Conservation (phyloP, 2,113 vertebrate species). For the Bubalus kerabau region DNA sequence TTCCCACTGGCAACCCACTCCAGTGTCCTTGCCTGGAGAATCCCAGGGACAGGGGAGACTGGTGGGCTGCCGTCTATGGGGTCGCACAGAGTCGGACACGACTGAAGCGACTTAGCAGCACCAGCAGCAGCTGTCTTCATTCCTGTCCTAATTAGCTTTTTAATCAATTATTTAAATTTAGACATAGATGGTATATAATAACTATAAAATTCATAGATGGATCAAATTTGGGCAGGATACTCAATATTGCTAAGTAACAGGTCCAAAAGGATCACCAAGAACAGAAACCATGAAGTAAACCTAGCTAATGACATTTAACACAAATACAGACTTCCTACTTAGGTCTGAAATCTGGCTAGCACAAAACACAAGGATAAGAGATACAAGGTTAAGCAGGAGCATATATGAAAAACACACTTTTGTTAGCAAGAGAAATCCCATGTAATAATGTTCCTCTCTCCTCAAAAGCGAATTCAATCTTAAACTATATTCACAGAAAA, state of each 20-base stretch:
- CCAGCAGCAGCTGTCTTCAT: neutral
- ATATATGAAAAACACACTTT: neutral
- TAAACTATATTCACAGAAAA: neutral
- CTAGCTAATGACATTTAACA: neutral
- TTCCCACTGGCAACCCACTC: no score
- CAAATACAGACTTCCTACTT: neutral
- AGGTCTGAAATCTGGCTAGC: neutral
- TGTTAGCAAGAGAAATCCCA: neutral
- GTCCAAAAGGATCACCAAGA: neutral
- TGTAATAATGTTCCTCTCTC: neutral
- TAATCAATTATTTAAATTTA: slow-evolving; percentile 8
- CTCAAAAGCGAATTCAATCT: slow-evolving; percentile 9
- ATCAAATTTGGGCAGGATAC: neutral
- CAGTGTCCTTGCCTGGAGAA: no score
- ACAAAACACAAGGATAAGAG: neutral
- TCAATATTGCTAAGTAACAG: neutral
- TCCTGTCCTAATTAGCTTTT: neutral
- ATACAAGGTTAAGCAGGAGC: neutral
- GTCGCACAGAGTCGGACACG: rapidly evolving
- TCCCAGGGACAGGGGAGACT: no score
- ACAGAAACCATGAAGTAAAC: neutral
- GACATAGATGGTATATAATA: neutral
- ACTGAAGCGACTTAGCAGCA: no score
- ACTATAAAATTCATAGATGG: neutral
- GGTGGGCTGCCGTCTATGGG: no score